phyloP scores from a whole-genome alignment of 2,888 invertebrate species.

The Corythucha ciliata region DNA sequence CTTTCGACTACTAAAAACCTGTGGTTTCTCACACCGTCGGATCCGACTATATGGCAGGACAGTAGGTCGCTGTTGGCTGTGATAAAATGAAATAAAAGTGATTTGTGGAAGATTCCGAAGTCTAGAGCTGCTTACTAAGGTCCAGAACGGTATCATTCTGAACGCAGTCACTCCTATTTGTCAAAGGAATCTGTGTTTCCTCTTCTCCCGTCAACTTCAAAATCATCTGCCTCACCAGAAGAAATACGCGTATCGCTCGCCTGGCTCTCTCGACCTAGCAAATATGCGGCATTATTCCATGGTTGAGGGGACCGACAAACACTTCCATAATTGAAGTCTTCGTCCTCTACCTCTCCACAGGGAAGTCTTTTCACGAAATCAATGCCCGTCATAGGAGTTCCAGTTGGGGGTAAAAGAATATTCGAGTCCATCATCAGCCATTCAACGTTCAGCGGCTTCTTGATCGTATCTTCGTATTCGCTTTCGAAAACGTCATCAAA shows the following conservation, averaged over 20 bases:
- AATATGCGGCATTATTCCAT: too few relatives aligned
- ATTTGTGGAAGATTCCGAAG: too few relatives aligned
- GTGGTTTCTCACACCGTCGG: constrained; percentile 79
- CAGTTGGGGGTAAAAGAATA: constrained; percentile 86
- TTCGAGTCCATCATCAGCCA: constrained; percentile 95
- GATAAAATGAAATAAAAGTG: constrained; percentile 12
- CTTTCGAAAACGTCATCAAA: constrained; percentile 98
- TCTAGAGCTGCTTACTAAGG: constrained; percentile 70
- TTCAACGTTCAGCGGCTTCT: constrained; percentile 78
- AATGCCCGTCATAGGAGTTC: constrained; percentile 92
- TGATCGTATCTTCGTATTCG: constrained; percentile 80
- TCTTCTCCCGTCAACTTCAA: constrained; percentile 68
- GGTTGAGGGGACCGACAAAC: too few relatives aligned
- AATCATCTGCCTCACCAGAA: constrained; percentile 72
- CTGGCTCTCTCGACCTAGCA: constrained; percentile 72
- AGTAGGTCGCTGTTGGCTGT: constrained; percentile 94
- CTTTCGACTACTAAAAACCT: constrained; percentile 95
- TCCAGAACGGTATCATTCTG: constrained; percentile 91
- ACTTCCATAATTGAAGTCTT: too few relatives aligned
- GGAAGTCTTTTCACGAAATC: constrained; percentile 88
- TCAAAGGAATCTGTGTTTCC: constrained; percentile 81
- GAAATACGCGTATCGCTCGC: constrained; percentile 85
- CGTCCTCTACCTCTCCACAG: constrained; percentile 87
- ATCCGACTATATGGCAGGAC: constrained; percentile 85
- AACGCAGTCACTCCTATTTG: constrained; percentile 78